Evolutionary conservation across 2,113 vertebrate species (phyloP).

Genomic region (Nyctibius bracteatus): DNA sequence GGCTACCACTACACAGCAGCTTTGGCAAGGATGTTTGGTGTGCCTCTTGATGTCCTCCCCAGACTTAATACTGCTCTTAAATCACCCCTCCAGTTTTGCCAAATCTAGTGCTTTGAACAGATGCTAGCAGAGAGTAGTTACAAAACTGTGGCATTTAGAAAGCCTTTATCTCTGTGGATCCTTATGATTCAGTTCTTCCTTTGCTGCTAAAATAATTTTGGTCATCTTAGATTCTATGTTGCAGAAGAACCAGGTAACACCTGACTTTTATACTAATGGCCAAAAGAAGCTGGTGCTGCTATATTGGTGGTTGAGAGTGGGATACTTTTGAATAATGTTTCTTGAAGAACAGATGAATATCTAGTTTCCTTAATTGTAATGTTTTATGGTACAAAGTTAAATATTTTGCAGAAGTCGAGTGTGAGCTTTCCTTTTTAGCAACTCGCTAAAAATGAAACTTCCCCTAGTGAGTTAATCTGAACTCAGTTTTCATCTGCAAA

Average conservation of each 20-base stretch:
- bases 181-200: background rate
- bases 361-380: background rate
- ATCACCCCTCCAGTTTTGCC: background rate
- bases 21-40: background rate
- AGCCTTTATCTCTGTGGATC: background rate
- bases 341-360: background rate
- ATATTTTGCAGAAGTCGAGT: background rate
- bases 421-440: background rate
- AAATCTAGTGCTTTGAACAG: background rate
- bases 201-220: background rate
- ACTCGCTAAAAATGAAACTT: background rate
- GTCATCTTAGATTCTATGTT: background rate
- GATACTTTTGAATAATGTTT: background rate
- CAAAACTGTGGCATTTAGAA: background rate
- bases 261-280: background rate
- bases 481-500: background rate
- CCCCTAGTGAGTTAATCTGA: background rate
- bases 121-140: background rate
- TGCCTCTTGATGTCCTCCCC: background rate
- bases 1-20: rapidly evolving
- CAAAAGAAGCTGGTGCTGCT: background rate
- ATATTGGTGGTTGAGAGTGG: background rate
- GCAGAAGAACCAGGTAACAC: background rate
- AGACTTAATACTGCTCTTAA: background rate
- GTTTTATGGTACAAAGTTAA: background rate